Evolutionary conservation across 1,140 invertebrate genomes (phyloP).

Genomic region (Paraescarpia echinospica): DNA sequence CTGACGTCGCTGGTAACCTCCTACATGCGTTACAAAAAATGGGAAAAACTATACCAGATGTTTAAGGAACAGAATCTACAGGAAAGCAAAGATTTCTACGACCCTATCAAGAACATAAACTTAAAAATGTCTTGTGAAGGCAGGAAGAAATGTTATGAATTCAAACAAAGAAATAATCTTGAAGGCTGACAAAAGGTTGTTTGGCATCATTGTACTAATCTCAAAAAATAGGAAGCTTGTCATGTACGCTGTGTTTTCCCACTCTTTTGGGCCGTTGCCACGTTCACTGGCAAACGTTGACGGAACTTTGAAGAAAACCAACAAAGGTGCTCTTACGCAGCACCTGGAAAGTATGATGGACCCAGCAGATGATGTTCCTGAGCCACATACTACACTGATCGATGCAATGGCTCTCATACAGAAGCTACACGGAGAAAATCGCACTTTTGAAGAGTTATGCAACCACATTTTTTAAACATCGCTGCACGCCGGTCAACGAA

Average conservation of each 20-base stretch:
- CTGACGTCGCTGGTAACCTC: too few relatives aligned
- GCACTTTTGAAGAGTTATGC: not conserved
- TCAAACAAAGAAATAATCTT: not conserved
- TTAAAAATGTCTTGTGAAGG: not conserved
- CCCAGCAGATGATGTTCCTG: too few relatives aligned
- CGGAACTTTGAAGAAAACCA: not conserved
- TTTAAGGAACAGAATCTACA: too few relatives aligned
- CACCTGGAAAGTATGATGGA: not conserved
- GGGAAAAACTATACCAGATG: too few relatives aligned
- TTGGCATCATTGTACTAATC: not conserved
- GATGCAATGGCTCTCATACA: too few relatives aligned
- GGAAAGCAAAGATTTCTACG: not conserved
- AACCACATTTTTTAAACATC: not conserved
- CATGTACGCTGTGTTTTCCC: too few relatives aligned
- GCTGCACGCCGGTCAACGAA: not conserved
- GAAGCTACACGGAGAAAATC: not conserved
- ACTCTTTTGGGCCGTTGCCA: too few relatives aligned
- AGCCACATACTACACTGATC: too few relatives aligned
- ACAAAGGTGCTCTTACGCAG: not conserved
- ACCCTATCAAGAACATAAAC: not conserved
- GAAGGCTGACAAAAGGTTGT: not conserved
- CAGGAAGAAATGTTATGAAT: not conserved
- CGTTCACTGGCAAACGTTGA: not conserved
- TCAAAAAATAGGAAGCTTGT: too few relatives aligned
- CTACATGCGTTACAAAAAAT: too few relatives aligned